A percentile compares a stretch with the other conserved stretches of the same genome.
Evolutionary conservation across 2,888 invertebrate genomes (phyloP).

Genomic region (Aspidiotus rigidus): DNA sequence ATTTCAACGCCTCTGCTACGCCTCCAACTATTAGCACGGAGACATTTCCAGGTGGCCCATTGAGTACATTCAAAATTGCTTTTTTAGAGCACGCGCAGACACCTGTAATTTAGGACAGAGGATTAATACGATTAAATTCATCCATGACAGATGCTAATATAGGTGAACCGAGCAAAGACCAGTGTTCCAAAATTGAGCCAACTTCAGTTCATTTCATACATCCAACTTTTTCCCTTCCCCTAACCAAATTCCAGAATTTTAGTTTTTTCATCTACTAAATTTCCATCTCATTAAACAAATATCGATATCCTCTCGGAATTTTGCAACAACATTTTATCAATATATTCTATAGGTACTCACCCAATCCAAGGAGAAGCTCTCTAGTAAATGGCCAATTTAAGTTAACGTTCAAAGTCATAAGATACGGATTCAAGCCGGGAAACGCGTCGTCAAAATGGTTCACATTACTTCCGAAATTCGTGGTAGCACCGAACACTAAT

Average conservation of each 20-base stretch:
- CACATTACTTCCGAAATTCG: constrained; percentile 66
- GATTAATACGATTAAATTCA: too few relatives aligned
- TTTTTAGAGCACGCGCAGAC: constrained; percentile 48
- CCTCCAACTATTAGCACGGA: constrained; percentile 77
- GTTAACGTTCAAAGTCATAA: constrained; percentile 62
- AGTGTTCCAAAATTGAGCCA: too few relatives aligned
- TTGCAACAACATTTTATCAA: too few relatives aligned
- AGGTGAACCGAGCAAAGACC: too few relatives aligned
- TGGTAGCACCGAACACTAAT: constrained; percentile 67
- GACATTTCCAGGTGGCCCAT: constrained; percentile 50
- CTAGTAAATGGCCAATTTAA: constrained; percentile 63
- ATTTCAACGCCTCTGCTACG: constrained; percentile 75
- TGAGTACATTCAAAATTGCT: constrained; percentile 57
- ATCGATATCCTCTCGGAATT: too few relatives aligned
- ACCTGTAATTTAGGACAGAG: neutral
- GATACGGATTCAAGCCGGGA: constrained; percentile 53
- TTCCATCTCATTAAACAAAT: too few relatives aligned
- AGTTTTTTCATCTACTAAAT: too few relatives aligned
- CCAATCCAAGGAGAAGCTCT: constrained; percentile 54
- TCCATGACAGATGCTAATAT: too few relatives aligned
- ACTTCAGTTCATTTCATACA: too few relatives aligned
- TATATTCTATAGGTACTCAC: constrained; percentile 42
- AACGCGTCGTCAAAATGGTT: constrained; percentile 49
- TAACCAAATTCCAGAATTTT: too few relatives aligned
- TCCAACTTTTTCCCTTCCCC: too few relatives aligned